These are phyloP conservation scores for Platyura marginata DNA, from an alignment of 1,140 invertebrate species.

Conservation along the genomic window DNA sequence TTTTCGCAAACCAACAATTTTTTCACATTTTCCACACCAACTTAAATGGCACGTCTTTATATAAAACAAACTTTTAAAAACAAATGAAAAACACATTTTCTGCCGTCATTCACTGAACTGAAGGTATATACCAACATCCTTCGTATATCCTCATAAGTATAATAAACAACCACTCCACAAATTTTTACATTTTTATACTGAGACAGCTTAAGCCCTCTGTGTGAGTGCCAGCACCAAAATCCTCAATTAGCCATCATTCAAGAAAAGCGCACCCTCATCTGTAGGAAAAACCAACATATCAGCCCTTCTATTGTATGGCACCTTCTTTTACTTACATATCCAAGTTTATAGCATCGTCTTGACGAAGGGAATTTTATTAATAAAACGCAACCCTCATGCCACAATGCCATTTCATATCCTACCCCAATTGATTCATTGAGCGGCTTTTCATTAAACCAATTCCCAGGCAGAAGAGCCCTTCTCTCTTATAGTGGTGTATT, in stretches of 20 bases:
- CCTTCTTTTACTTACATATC: too few relatives aligned
- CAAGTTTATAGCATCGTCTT: background rate
- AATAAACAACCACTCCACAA: background rate
- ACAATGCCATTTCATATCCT: background rate
- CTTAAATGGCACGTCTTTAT: too few relatives aligned
- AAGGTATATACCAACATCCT: background rate
- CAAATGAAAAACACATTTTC: background rate
- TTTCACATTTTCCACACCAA: too few relatives aligned
- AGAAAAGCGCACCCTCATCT: background rate
- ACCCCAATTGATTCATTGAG: background rate
- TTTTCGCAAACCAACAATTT: too few relatives aligned
- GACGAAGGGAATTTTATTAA: background rate
- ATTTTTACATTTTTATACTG: background rate
- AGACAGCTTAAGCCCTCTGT: background rate
- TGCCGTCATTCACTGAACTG: background rate
- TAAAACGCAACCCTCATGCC: background rate
- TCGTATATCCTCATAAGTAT: background rate
- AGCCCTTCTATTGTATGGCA: background rate
- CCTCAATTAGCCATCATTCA: conserved; percentile 3
- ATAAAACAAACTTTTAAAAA: too few relatives aligned
- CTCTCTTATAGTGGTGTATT: too few relatives aligned
- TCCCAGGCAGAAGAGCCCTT: background rate
- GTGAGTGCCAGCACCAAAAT: background rate
- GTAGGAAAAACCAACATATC: background rate
- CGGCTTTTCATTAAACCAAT: background rate